Conservation (phyloP, 2,797 vertebrate species). For the Protonibea diacanthus region DNA sequence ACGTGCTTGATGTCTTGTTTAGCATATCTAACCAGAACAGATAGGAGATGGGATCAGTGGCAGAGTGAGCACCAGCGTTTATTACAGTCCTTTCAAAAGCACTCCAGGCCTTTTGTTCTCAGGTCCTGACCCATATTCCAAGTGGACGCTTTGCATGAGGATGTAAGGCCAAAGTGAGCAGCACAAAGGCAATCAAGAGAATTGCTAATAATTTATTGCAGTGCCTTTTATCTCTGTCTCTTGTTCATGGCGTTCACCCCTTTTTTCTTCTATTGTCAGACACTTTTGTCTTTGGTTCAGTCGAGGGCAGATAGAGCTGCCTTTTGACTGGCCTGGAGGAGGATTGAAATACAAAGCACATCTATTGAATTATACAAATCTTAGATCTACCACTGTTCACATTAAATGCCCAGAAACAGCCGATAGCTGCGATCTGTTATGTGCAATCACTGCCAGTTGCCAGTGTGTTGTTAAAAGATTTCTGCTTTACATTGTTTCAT, state of each 20-base stretch:
- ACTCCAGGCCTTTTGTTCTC: conserved; percentile 62
- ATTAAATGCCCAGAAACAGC: conserved; percentile 22
- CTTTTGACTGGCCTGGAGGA: conserved; percentile 31
- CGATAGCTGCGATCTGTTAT: conserved; percentile 13
- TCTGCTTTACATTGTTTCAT: conserved; percentile 33
- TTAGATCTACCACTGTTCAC: conserved; percentile 5
- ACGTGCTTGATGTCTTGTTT: neutral
- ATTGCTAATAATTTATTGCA: conserved; percentile 60
- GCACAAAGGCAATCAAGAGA: conserved; percentile 58
- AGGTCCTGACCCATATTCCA: conserved; percentile 55
- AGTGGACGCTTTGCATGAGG: conserved; percentile 46
- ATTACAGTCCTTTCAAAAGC: conserved; percentile 47
- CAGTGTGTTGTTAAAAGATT: conserved; percentile 22
- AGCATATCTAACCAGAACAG: conserved; percentile 39
- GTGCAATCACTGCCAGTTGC: conserved; percentile 20
- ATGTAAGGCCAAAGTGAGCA: conserved; percentile 34
- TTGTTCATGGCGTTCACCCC: conserved; percentile 38
- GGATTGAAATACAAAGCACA: conserved; percentile 40
- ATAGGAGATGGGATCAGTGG: conserved; percentile 1
- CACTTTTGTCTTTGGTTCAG: conserved; percentile 50
- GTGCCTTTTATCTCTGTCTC: conserved; percentile 56
- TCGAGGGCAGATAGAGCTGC: conserved; percentile 18
- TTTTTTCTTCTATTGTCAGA: conserved; percentile 47
- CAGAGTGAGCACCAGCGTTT: conserved; percentile 23
- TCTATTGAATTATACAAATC: conserved; percentile 33